These are phyloP conservation scores for Leucopsar rothschildi DNA, from an alignment of 2,113 vertebrate genomes.

Conservation along the genomic window DNA sequence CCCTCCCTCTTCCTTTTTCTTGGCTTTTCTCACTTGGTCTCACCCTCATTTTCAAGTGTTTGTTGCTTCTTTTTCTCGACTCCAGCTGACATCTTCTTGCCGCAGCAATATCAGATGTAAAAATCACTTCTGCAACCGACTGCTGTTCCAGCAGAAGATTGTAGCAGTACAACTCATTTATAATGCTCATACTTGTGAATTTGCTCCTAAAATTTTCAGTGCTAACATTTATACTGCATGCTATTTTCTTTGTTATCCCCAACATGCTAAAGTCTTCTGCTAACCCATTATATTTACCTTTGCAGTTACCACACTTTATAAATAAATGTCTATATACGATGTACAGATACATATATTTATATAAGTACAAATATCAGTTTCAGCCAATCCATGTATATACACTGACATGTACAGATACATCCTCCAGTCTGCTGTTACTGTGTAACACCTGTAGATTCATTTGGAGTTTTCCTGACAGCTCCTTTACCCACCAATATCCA, in stretches of 20 bases:
- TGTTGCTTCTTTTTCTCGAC: not conserved
- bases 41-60: not conserved
- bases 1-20: not conserved
- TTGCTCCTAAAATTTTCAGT: not conserved
- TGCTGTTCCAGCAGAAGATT: not conserved
- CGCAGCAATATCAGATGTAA: not conserved
- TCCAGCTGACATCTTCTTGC: not conserved
- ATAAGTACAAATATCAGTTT: not conserved
- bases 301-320: not conserved
- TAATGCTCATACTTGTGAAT: not conserved
- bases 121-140: not conserved
- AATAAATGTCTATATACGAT: not conserved
- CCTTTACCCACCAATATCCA: not conserved
- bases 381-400: not conserved
- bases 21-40: not conserved
- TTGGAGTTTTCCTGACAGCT: not conserved
- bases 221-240: not conserved
- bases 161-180: not conserved
- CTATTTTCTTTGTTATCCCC: not conserved
- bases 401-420: not conserved
- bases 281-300: not conserved
- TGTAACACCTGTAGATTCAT: not conserved
- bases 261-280: not conserved
- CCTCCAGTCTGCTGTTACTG: accelerated
- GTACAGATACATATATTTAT: not conserved